phyloP scores from a whole-genome alignment of 2,888 invertebrate genomes.

The Acanthoscelides obtectus region DNA sequence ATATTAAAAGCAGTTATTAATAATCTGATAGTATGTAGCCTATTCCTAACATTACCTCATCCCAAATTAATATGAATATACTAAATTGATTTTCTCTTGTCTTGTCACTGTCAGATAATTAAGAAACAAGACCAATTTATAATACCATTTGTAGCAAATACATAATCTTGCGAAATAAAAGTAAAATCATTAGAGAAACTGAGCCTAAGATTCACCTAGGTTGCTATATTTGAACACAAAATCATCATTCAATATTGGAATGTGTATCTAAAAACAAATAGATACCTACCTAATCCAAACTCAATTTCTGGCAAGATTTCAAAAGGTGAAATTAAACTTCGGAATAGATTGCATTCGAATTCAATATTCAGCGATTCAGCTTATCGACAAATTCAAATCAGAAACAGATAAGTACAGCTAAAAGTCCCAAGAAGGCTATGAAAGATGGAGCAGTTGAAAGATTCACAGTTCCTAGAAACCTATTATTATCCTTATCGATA shows the following conservation, averaged over 20 bases:
- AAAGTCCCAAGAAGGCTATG: background rate
- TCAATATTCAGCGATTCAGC: background rate
- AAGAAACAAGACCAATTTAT: background rate
- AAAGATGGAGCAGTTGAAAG: background rate
- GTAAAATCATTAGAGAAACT: background rate
- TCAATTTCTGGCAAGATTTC: background rate
- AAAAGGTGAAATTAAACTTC: background rate
- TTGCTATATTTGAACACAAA: background rate
- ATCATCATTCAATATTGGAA: background rate
- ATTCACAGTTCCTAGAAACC: background rate
- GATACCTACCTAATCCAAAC: background rate
- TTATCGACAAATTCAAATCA: background rate
- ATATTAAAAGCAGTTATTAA: no score
- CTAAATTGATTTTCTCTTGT: background rate
- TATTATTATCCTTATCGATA: background rate
- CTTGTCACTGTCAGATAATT: background rate
- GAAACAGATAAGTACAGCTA: background rate
- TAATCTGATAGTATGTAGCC: no score
- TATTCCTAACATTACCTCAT: no score
- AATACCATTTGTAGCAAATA: background rate
- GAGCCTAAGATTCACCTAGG: background rate
- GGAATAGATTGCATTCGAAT: background rate
- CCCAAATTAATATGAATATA: background rate
- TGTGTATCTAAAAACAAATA: background rate
- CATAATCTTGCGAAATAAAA: no score